These are phyloP conservation scores for Pseudoatta argentina DNA, from an alignment of 1,140 invertebrate genomes.

Conservation along the genomic window DNA sequence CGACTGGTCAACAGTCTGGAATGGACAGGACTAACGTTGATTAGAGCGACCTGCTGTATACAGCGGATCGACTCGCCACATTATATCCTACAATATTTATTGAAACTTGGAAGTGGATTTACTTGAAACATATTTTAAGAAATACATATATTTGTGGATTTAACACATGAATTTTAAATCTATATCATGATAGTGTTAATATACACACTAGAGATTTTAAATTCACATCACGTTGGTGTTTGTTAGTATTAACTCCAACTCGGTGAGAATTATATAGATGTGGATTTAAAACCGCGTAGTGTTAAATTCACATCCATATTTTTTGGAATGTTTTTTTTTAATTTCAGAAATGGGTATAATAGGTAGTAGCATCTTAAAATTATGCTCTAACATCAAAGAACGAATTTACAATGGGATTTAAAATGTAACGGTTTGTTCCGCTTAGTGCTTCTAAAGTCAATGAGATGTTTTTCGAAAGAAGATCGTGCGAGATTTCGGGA, in stretches of 20 bases:
- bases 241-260: too few relatives aligned
- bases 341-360: background rate
- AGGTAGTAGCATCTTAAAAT: background rate
- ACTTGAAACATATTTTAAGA: background rate
- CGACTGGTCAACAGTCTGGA: constrained; percentile 62
- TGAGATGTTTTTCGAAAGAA: constrained; percentile 32
- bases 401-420: background rate
- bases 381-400: background rate
- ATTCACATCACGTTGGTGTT: too few relatives aligned
- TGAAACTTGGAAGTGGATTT: background rate
- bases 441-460: background rate
- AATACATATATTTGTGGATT: too few relatives aligned
- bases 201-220: too few relatives aligned
- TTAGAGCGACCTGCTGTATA: constrained; percentile 12
- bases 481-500: constrained; percentile 36
- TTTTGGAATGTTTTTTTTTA: too few relatives aligned
- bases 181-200: too few relatives aligned
- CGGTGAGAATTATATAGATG: too few relatives aligned
- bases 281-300: too few relatives aligned
- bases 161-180: too few relatives aligned
- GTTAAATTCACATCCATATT: too few relatives aligned
- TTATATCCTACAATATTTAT: background rate
- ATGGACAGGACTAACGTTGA: constrained; percentile 33
- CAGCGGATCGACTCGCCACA: constrained; percentile 12
- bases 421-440: background rate